phyloP scores from a whole-genome alignment of 1,140 invertebrate species.

The Pogonomyrmex barbatus region DNA sequence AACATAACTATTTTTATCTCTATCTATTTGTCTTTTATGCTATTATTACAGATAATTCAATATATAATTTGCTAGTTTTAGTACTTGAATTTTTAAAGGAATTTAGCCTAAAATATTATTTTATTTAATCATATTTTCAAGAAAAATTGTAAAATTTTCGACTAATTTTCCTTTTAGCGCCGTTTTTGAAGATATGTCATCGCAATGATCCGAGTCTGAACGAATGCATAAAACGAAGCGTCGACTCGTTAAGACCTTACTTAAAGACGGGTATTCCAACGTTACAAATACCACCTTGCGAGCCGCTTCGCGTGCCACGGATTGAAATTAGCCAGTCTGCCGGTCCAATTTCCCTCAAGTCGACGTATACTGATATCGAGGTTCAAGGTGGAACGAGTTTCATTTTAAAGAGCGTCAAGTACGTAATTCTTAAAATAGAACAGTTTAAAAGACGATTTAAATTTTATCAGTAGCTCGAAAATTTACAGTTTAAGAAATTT shows the following conservation, averaged over 20 bases:
- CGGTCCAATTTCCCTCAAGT: constrained; percentile 88
- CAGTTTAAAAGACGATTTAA: constrained; percentile 42
- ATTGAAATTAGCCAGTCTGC: constrained; percentile 87
- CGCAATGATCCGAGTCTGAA: constrained; percentile 86
- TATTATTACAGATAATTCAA: not conserved
- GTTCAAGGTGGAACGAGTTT: constrained; percentile 88
- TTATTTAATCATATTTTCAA: constrained; percentile 1
- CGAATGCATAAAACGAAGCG: constrained; percentile 82
- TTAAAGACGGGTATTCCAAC: constrained; percentile 87
- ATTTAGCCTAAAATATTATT: not conserved
- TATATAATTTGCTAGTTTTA: not conserved
- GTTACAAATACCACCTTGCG: constrained; percentile 88
- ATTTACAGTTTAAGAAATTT: not conserved
- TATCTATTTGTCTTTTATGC: not conserved
- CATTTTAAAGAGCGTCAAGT: constrained; percentile 87
- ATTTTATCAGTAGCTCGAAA: not conserved
- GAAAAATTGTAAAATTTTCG: not conserved
- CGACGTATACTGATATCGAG: constrained; percentile 87
- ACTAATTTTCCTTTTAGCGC: constrained; percentile 69
- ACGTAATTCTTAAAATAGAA: constrained; percentile 76
- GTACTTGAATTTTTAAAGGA: no score
- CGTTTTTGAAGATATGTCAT: constrained; percentile 87
- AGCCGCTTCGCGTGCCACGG: constrained; percentile 88
- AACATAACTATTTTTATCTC: not conserved
- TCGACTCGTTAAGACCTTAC: constrained; percentile 85